These are phyloP conservation scores for Galerucella nymphaeae DNA, from an alignment of 2,888 invertebrate species.

Conservation along the genomic window DNA sequence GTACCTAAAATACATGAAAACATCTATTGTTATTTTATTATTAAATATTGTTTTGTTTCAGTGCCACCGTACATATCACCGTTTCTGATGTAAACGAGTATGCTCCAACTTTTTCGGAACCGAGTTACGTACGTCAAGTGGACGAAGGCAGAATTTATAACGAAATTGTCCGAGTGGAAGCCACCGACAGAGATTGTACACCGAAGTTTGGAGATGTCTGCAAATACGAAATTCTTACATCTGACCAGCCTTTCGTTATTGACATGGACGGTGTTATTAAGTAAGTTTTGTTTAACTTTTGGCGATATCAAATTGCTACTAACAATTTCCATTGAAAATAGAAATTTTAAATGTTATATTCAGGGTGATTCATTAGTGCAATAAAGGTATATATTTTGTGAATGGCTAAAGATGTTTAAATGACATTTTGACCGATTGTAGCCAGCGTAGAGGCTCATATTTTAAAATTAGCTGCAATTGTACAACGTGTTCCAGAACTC, in stretches of 20 bases:
- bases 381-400: too few relatives aligned
- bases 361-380: too few relatives aligned
- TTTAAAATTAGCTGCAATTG: too few relatives aligned
- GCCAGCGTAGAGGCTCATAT: too few relatives aligned
- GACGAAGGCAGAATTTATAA: conserved; percentile 92
- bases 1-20: too few relatives aligned
- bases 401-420: too few relatives aligned
- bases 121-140: conserved; percentile 89
- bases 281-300: conserved; percentile 32
- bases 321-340: too few relatives aligned
- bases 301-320: neutral
- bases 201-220: conserved; percentile 95
- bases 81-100: conserved; percentile 97
- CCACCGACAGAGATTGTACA: conserved; percentile 95
- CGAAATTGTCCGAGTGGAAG: conserved; percentile 91
- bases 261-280: conserved; percentile 94
- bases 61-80: conserved; percentile 92
- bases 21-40: neutral
- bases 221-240: conserved; percentile 95
- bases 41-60: conserved; percentile 61
- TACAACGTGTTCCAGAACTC: too few relatives aligned
- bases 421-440: too few relatives aligned
- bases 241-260: conserved; percentile 90
- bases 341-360: too few relatives aligned
- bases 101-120: conserved; percentile 90